Base-by-base conservation (phyloP, 2,797 vertebrate species). In the Manis javanica region DNA sequence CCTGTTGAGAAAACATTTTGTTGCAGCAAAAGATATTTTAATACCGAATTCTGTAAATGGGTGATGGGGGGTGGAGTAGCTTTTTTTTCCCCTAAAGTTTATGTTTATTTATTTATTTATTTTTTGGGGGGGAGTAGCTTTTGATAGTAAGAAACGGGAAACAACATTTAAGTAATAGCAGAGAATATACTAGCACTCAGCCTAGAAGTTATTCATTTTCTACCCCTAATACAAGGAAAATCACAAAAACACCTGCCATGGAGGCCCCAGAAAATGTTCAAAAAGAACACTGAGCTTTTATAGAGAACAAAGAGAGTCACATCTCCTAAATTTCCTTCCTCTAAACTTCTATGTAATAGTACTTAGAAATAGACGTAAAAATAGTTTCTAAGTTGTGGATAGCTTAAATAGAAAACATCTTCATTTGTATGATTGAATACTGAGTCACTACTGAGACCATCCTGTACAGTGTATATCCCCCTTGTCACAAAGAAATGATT, bases 1-100 rank as follows among this genome's bases (percentile, higher is more conserved):
- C 59, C 63, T 42, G 5, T 79, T 42, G 39, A 96, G 57, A 85
- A 97, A 96, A 86, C 21, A 87, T 93, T 84, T 91, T 94, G 42
- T 88, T 69, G 42, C 15, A 85, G 39, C 46, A 85, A 85, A 97
- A 93, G 74, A 68, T 68, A 6, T 95, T 96, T 95, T 78, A 95
- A 94, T 87, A 49, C 12, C 3, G 71, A 82, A 82, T 69, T 90
- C 46, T 72, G 39, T 90, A 87, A 95, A 55, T 88, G 61, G 13
- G n/a, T 55, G 5, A 13, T 42, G 57, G 37, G 24, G 11, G 59
- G 19, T 16, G 24, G 3, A 78, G 7, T 37, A 46, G 21, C 31
- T 89, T 77, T 85, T 87, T 39, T 39, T 39, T 39, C 37, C 37
- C 37, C 37, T 39, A 39, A 39, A 39, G 37, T 5, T 39, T 39